These are phyloP conservation scores for Ahaetulla prasina DNA, from an alignment of 2,113 vertebrate species.

Conservation along the genomic window DNA sequence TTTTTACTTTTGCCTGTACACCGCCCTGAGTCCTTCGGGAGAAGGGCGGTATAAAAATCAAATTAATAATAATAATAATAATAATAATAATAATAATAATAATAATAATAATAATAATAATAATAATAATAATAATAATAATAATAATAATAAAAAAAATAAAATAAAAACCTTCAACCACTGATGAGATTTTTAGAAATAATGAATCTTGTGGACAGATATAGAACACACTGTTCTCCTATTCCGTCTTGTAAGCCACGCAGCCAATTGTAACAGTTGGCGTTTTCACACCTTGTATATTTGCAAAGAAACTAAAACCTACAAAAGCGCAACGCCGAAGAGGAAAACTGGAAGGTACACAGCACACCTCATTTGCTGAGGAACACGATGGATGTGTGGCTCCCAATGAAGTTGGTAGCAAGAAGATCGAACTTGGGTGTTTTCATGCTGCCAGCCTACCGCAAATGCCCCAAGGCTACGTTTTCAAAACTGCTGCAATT, in stretches of 20 bases:
- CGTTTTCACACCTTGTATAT: not conserved
- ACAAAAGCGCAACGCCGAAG: not conserved
- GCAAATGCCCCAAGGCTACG: not conserved
- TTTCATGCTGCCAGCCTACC: not conserved
- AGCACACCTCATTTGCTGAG: not conserved
- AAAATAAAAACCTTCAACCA: not conserved
- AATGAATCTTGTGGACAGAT: fast-evolving
- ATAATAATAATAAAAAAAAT: no score
- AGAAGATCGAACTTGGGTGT: not conserved
- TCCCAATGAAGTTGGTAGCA: no score
- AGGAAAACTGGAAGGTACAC: not conserved
- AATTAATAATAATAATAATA: no score
- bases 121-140: no score
- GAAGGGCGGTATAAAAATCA: no score
- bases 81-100: no score
- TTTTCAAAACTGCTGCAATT: not conserved
- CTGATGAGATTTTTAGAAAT: fast-evolving
- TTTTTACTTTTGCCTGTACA: no score
- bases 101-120: no score
- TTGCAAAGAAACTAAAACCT: not conserved
- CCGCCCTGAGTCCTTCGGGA: no score
- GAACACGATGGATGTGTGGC: not conserved
- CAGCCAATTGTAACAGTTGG: not conserved
- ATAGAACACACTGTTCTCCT: not conserved
- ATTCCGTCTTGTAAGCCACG: not conserved